These are phyloP conservation scores for Epizoanthus fatuus DNA, from an alignment of 92 coral and sea anemone species.

Conservation along the genomic window DNA sequence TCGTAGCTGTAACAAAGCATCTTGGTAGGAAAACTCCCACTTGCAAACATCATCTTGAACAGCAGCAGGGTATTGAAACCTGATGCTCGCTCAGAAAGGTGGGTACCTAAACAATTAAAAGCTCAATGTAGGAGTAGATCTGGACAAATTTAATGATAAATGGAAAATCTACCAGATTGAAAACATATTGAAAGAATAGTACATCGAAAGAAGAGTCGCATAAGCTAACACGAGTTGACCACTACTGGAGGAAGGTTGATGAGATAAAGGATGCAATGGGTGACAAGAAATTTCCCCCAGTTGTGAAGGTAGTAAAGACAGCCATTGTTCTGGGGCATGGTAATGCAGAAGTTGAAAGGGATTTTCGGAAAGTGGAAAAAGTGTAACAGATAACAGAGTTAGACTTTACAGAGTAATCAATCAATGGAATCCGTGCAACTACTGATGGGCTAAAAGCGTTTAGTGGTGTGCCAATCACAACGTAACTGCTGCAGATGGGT, in stretches of 20 bases:
- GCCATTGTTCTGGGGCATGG: slow-evolving; percentile 61
- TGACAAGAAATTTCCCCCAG: slow-evolving; percentile 36
- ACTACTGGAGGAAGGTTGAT: slow-evolving; percentile 52
- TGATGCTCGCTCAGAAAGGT: slow-evolving; percentile 50
- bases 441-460: slow-evolving; percentile 1
- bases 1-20: slow-evolving; percentile 65
- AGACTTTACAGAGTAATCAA: slow-evolving; percentile 48
- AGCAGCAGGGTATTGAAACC: slow-evolving; percentile 47
- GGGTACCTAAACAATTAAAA: slow-evolving; percentile 65
- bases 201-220: slow-evolving; percentile 39
- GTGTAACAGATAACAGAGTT: slow-evolving; percentile 59
- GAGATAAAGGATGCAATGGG: slow-evolving; percentile 55
- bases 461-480: slow-evolving; percentile 65
- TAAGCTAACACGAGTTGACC: slow-evolving; percentile 42
- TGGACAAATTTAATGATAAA: slow-evolving; percentile 54
- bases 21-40: slow-evolving; percentile 57
- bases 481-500: slow-evolving; percentile 56
- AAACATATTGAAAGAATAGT: slow-evolving; percentile 53
- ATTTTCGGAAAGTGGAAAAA: slow-evolving; percentile 59
- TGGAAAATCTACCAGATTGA: slow-evolving; percentile 52
- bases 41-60: slow-evolving; percentile 52
- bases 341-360: slow-evolving; percentile 63
- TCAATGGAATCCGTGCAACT: slow-evolving; percentile 60
- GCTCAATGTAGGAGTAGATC: slow-evolving; percentile 52
- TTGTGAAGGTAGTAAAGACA: slow-evolving; percentile 46